Conservation (phyloP, 2,888 invertebrate genomes). For the Cataglyphis cursor region DNA sequence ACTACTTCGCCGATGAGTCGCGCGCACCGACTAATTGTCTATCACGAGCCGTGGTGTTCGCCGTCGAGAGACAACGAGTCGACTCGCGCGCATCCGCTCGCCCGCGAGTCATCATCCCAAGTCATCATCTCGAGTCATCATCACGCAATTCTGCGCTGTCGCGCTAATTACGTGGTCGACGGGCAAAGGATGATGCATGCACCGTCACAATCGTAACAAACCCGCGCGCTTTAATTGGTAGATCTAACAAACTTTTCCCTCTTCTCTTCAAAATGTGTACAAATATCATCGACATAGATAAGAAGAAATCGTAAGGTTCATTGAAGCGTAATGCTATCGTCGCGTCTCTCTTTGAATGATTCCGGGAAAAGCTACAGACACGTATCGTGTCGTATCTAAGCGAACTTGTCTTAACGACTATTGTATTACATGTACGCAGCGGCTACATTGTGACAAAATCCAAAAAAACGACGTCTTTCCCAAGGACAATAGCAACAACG, state of each 20-base stretch:
- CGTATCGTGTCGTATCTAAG: slow-evolving; percentile 1
- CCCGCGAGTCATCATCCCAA: not conserved
- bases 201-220: slow-evolving; percentile 20
- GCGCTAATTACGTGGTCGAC: slow-evolving; percentile 41
- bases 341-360: not conserved
- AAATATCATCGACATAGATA: slow-evolving; percentile 13
- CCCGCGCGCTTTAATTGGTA: slow-evolving; percentile 30
- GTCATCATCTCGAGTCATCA: slow-evolving; percentile 22
- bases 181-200: slow-evolving; percentile 16
- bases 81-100: slow-evolving; percentile 21
- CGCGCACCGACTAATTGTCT: slow-evolving; percentile 58
- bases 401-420: slow-evolving; percentile 18
- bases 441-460: slow-evolving; percentile 45
- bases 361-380: slow-evolving; percentile 5
- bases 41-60: slow-evolving; percentile 13
- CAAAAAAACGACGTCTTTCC: slow-evolving; percentile 17
- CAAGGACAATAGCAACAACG: slow-evolving; percentile 25
- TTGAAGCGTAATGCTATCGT: slow-evolving; percentile 27
- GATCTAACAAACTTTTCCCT: not conserved
- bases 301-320: slow-evolving; percentile 19
- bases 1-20: slow-evolving; percentile 33
- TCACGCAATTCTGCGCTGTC: slow-evolving; percentile 29
- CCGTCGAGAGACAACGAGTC: slow-evolving; percentile 54
- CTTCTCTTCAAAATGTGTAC: slow-evolving; percentile 8
- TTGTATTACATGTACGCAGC: slow-evolving; percentile 30